A percentile compares a stretch with the other conserved stretches of the same genome.
Evolutionary conservation across 2,113 vertebrate genomes (phyloP).

Genomic region (Tympanuchus pallidicinctus): DNA sequence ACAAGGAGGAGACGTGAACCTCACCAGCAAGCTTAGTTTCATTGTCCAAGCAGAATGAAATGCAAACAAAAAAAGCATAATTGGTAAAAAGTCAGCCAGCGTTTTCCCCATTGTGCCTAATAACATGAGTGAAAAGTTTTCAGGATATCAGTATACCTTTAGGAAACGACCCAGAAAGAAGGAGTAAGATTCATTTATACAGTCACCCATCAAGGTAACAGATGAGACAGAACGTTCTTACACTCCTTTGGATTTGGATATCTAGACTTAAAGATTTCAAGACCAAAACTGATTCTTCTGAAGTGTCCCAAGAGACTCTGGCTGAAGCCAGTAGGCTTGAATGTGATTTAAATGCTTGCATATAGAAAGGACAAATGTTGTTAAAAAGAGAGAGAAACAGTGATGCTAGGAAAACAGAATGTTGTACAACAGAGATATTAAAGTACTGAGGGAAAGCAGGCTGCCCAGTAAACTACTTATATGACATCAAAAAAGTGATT

Average conservation of each 20-base stretch:
- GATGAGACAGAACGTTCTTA: not conserved
- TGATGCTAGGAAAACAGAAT: not conserved
- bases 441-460: not conserved
- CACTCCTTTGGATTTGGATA: not conserved
- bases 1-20: not conserved
- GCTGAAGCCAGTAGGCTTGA: not conserved
- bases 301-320: not conserved
- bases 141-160: not conserved
- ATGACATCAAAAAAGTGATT: not conserved
- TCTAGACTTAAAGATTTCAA: not conserved
- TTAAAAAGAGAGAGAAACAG: not conserved
- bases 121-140: not conserved
- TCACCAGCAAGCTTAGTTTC: conserved; percentile 5
- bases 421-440: not conserved
- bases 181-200: not conserved
- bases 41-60: conserved; percentile 33
- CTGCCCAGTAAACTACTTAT: not conserved
- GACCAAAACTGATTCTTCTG: not conserved
- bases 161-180: not conserved
- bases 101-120: not conserved
- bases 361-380: not conserved
- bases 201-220: not conserved
- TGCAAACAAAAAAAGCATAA: not conserved
- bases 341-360: not conserved
- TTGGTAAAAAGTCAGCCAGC: not conserved